These are phyloP conservation scores for Halocynthia roretzi DNA, from an alignment of 23 tunicate genomes.

Conservation along the genomic window DNA sequence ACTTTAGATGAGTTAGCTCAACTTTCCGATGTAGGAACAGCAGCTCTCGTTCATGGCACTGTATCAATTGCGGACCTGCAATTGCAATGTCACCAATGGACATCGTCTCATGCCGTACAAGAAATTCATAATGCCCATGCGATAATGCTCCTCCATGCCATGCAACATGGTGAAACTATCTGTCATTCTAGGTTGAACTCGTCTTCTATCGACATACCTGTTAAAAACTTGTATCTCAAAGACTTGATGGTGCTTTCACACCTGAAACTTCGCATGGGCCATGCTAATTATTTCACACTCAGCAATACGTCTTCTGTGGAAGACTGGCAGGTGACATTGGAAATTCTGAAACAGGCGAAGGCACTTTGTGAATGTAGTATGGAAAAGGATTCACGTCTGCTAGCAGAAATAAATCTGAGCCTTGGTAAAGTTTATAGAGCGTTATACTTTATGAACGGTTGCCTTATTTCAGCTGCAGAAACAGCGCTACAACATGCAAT, in stretches of 20 bases:
- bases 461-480: constrained; percentile 9
- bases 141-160: constrained; percentile 49
- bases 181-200: constrained; percentile 29
- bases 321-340: constrained; percentile 34
- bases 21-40: constrained; percentile 42
- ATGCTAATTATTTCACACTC: constrained; percentile 25
- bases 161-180: constrained; percentile 76
- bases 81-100: constrained; percentile 15
- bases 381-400: constrained; percentile 37
- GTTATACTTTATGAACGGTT: constrained; percentile 18
- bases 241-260: constrained; percentile 58
- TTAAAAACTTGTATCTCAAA: constrained; percentile 38
- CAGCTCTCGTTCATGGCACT: constrained; percentile 48
- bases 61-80: constrained; percentile 37
- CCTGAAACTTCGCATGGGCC: constrained; percentile 72
- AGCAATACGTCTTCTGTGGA: constrained; percentile 20
- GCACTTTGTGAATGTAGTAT: constrained; percentile 29
- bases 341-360: constrained; percentile 52
- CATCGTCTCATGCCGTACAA: constrained; percentile 29
- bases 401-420: constrained; percentile 62
- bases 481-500: constrained; percentile 3
- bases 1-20: constrained; percentile 65
- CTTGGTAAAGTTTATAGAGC: constrained; percentile 52
- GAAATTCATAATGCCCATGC: constrained; percentile 53
- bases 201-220: constrained; percentile 35